Percentiles rank a stretch among this genome's conserved stretches.
Conservation (phyloP, 2,797 vertebrate genomes). For the Oreonectes daqikongensis region DNA sequence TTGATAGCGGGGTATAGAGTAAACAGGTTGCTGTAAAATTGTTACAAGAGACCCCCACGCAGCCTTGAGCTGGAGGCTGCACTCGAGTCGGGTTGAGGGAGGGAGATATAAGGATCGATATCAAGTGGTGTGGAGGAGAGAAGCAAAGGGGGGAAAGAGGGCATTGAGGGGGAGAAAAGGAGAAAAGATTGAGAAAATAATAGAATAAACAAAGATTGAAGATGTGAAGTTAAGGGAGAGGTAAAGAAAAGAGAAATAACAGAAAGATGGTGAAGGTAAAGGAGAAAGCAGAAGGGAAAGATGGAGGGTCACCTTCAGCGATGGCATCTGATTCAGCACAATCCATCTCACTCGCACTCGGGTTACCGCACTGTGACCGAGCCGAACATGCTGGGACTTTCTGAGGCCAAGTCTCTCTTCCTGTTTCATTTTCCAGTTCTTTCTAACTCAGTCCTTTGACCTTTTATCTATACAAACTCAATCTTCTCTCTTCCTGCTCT, state of each 20-base stretch:
- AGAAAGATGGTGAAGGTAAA: conserved; percentile 65
- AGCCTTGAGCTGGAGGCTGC: conserved; percentile 56
- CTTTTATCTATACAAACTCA: conserved; percentile 35
- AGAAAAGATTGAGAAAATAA: background rate
- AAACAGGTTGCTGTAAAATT: conserved; percentile 63
- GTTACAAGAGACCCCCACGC: conserved; percentile 57
- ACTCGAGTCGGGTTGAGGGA: conserved; percentile 21
- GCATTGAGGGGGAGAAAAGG: conserved; percentile 57
- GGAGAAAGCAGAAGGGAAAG: conserved; percentile 69
- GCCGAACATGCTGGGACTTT: conserved; percentile 49
- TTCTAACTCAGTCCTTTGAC: conserved; percentile 4
- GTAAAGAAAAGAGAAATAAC: conserved; percentile 1
- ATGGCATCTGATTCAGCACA: conserved; percentile 82
- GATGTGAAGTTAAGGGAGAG: background rate
- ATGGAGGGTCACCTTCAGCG: conserved; percentile 81
- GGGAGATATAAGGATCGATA: conserved; percentile 38
- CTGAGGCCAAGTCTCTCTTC: conserved; percentile 43
- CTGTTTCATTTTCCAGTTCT: conserved; percentile 33
- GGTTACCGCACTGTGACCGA: conserved; percentile 74
- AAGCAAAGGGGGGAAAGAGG: background rate
- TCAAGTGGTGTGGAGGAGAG: conserved; percentile 58
- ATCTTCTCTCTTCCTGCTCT: background rate
- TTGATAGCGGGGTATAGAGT: conserved; percentile 60
- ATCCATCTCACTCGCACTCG: conserved; percentile 72
- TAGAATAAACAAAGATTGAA: background rate